Evolutionary conservation across 1,140 invertebrate genomes (phyloP).

Genomic region (Whitmania pigra): DNA sequence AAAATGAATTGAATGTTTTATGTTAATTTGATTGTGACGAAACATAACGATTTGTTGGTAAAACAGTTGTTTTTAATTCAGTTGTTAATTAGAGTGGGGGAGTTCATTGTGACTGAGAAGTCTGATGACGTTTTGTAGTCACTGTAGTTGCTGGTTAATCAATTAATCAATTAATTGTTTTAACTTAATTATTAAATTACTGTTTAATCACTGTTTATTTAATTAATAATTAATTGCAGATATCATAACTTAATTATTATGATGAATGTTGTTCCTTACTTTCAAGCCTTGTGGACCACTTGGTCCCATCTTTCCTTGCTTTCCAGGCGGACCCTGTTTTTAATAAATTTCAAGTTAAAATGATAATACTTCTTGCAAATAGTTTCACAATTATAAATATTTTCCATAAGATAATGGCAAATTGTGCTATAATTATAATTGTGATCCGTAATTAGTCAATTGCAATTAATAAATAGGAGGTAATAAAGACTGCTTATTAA

Average conservation of each 20-base stretch:
- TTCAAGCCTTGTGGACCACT: neutral
- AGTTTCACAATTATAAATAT: neutral
- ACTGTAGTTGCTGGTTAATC: too few species aligned
- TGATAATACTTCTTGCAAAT: neutral
- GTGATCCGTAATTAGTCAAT: neutral
- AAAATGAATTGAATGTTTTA: too few species aligned
- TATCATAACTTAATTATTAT: conserved; percentile 2
- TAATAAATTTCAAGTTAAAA: neutral
- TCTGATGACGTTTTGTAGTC: too few species aligned
- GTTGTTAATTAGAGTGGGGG: too few species aligned
- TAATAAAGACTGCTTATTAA: neutral
- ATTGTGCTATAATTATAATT: too few species aligned
- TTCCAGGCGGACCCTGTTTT: neutral
- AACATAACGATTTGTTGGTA: too few species aligned
- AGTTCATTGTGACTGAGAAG: too few species aligned
- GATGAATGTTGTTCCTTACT: neutral
- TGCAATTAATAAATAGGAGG: neutral
- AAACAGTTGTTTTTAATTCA: too few species aligned
- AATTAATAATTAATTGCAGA: neutral
- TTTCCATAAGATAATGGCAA: neutral
- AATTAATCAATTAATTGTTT: too few species aligned
- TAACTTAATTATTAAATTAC: too few species aligned
- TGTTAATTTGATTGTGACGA: too few species aligned
- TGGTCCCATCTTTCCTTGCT: neutral
- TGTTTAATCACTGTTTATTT: neutral